Base-by-base conservation (phyloP, 2,113 vertebrate species). In the Brienomyrus longianalis region DNA sequence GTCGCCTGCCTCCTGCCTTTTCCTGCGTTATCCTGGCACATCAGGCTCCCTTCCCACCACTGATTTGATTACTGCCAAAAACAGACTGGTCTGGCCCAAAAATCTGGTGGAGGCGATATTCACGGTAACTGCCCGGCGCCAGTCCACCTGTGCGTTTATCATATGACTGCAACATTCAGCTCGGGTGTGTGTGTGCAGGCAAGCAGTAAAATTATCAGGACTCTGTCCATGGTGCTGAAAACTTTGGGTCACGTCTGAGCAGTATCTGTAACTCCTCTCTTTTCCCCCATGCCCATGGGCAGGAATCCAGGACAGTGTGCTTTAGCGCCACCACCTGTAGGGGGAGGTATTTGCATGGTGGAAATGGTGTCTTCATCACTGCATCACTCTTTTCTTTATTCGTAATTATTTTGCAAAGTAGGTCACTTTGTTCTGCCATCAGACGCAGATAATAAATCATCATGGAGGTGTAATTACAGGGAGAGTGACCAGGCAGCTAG, bases 401-500 rank as follows among this genome's bases (percentile, higher is more conserved):
- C 87, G 27, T 90, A 87, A 90, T 90, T 90, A 45, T 35, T n/a
- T 80, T 74, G 43, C 90, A 90, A 70, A 90, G 87, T 91, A 91
- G 90, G 90, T 90, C 92, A 84, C 85, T 90, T 91, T 89, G 86
- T 87, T 87, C 54, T n/a, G 45, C 87, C 87, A 66, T 91, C 91
- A 80, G 85, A 50, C 31, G 3, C 52, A 62, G 89, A 50, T 80
- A 70, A 80, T 89, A 51, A 86, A 84, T 91, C 59, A 83, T 85
- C 23, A 35, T 43, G 21, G 70, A 66, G 77, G 80, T 59, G 54
- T 80, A 88, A 88, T 88, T 54, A 88, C 87, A 27, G 19, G 47
- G 23, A 15, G 35, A 43, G 52, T 84, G 52, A 80, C 62, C 62
- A 7, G 89, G 56, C 39, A 0, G 27, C 19, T 4, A 23, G 70